Percentiles rank a stretch among this genome's conserved stretches.
Conservation (phyloP, 2,113 vertebrate species). For the Cheirogaleus medius region DNA sequence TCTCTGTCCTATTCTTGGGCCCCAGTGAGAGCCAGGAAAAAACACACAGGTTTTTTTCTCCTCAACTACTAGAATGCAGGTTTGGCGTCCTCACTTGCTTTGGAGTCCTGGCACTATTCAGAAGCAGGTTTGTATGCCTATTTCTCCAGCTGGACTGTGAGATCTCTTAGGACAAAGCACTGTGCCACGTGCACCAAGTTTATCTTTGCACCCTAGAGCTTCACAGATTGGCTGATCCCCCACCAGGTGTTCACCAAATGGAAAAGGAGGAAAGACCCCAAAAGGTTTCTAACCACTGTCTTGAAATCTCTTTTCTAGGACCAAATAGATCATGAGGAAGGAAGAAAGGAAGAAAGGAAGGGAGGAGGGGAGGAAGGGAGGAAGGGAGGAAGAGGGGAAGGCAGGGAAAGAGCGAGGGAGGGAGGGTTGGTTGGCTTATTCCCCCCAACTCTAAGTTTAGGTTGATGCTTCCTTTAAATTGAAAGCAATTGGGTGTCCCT, state of each 20-base stretch:
- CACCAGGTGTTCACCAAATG: neutral
- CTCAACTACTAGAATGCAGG: neutral
- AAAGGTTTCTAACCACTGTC: neutral
- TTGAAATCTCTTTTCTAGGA: neutral
- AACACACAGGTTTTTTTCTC: neutral
- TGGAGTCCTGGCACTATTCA: neutral
- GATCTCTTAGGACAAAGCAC: neutral
- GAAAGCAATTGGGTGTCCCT: neutral
- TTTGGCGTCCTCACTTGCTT: neutral
- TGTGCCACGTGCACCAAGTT: fast-evolving
- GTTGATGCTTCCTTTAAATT: neutral
- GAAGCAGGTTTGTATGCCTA: neutral
- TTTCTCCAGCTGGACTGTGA: neutral
- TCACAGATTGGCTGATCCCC: neutral
- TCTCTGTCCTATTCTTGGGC: neutral
- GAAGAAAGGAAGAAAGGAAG: neutral
- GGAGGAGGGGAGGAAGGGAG: neutral
- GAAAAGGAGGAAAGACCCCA: neutral
- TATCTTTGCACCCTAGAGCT: neutral
- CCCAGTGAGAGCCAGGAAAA: neutral
- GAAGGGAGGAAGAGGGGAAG: neutral
- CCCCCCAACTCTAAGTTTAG: neutral
- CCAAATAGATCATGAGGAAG: neutral
- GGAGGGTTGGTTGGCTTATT: neutral
- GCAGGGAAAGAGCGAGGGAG: neutral